phyloP scores from a whole-genome alignment of 2,113 vertebrate species.

The Microtus richardsoni region DNA sequence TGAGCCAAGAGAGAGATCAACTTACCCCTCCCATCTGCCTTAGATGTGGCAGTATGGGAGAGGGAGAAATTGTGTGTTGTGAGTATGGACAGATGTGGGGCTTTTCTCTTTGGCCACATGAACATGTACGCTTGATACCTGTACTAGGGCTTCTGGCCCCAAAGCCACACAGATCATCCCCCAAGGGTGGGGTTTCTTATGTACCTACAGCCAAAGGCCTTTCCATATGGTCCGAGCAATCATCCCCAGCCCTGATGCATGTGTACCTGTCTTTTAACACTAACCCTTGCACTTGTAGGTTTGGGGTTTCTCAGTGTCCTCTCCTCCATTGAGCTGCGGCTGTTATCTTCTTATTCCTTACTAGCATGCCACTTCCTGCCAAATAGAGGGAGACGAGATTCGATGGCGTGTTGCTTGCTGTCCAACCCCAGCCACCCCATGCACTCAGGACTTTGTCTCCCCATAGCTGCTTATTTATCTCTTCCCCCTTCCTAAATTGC shows the following conservation, averaged over 20 bases:
- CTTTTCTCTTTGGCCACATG: conserved; percentile 63
- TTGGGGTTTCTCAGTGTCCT: conserved; percentile 66
- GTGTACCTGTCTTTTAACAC: conserved; percentile 76
- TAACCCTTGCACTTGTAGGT: conserved; percentile 72
- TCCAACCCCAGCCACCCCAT: neutral
- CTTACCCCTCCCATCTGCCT: conserved; percentile 68
- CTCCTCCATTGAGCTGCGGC: conserved; percentile 70
- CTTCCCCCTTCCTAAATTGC: conserved; percentile 39
- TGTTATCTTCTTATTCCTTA: conserved; percentile 51
- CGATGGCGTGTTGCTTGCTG: neutral
- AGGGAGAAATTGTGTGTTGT: conserved; percentile 67
- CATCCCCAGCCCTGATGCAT: conserved; percentile 50
- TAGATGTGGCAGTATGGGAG: conserved; percentile 50
- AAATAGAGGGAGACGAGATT: conserved; percentile 46
- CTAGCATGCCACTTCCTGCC: conserved; percentile 68
- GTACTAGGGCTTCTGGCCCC: conserved; percentile 65
- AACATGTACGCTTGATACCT: conserved; percentile 63
- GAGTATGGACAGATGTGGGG: conserved; percentile 83
- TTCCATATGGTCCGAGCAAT: conserved; percentile 67
- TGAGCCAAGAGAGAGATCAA: conserved; percentile 74
- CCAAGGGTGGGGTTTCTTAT: conserved; percentile 56
- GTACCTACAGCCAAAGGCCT: conserved; percentile 73
- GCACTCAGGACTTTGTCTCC: conserved; percentile 72
- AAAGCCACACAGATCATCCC: conserved; percentile 56
- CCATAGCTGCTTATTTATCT: conserved; percentile 61